These are phyloP conservation scores for Gambusia holbrooki DNA, from an alignment of 2,113 vertebrate species.

Conservation along the genomic window DNA sequence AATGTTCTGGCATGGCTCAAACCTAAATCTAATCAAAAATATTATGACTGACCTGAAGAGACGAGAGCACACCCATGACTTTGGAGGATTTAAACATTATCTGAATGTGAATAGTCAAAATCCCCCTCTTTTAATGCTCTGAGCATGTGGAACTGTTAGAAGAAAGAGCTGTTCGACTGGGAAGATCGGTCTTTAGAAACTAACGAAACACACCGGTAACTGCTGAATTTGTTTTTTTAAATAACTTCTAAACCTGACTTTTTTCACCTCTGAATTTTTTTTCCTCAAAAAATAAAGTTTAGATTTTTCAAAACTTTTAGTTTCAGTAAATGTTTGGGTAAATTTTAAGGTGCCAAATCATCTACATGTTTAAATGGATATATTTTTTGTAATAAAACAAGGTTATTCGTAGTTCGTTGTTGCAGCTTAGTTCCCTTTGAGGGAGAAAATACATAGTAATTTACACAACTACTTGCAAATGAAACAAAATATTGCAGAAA, in stretches of 20 bases:
- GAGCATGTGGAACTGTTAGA: neutral
- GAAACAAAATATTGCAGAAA: neutral
- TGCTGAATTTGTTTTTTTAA: neutral
- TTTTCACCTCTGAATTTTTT: too few species aligned
- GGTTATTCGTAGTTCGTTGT: neutral
- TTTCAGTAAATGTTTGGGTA: neutral
- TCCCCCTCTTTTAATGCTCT: neutral
- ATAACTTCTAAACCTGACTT: neutral
- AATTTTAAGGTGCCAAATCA: neutral
- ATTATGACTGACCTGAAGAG: neutral
- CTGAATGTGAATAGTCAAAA: neutral
- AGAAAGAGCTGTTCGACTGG: neutral
- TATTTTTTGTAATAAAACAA: neutral
- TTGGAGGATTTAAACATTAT: neutral
- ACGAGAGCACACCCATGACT: neutral
- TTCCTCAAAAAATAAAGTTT: neutral
- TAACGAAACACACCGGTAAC: neutral
- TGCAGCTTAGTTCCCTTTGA: neutral
- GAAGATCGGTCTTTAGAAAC: neutral
- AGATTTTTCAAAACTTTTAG: neutral
- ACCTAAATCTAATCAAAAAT: neutral
- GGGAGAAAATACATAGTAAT: neutral
- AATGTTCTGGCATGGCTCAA: neutral
- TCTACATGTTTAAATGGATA: neutral
- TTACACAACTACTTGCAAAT: neutral